Percentiles rank a stretch among this genome's conserved stretches.
Conservation (phyloP, 2,113 vertebrate species). For the Leucoraja erinaceus region DNA sequence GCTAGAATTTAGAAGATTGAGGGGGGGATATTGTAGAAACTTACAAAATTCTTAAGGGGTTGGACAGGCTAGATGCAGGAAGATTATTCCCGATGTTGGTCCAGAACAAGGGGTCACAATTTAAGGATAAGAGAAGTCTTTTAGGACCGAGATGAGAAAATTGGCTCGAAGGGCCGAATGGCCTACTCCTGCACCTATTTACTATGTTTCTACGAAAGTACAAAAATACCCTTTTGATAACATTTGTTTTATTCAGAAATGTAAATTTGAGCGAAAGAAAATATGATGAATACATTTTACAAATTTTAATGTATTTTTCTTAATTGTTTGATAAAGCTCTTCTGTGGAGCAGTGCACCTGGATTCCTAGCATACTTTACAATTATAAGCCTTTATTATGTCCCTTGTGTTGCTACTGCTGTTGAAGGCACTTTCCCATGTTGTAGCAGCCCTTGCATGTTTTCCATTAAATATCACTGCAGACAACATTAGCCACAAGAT, state of each 20-base stretch:
- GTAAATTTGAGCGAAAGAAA: background rate
- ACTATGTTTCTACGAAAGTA: too few relatives aligned
- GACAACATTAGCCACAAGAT: background rate
- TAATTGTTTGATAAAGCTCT: background rate
- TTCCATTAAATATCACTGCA: background rate
- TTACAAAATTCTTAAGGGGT: too few relatives aligned
- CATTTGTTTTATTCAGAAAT: slow-evolving; percentile 6
- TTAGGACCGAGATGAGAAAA: too few relatives aligned
- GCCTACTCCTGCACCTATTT: too few relatives aligned
- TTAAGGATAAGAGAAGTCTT: too few relatives aligned
- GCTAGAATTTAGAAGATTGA: too few relatives aligned
- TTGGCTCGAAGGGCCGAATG: too few relatives aligned
- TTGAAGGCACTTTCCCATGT: background rate
- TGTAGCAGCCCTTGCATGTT: background rate
- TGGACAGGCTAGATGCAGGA: too few relatives aligned
- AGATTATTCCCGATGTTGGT: too few relatives aligned
- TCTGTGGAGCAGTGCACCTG: background rate
- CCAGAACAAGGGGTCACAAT: too few relatives aligned
- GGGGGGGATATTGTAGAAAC: too few relatives aligned
- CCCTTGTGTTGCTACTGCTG: background rate
- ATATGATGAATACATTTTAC: background rate
- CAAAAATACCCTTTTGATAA: background rate
- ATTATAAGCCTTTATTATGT: background rate
- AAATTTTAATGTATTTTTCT: slow-evolving; percentile 11
- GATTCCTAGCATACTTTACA: slow-evolving; percentile 26